Evolutionary conservation across 53 echinoderm and acorn worm genomes (phyloP).

Genomic region (Glandiceps talaboti): DNA sequence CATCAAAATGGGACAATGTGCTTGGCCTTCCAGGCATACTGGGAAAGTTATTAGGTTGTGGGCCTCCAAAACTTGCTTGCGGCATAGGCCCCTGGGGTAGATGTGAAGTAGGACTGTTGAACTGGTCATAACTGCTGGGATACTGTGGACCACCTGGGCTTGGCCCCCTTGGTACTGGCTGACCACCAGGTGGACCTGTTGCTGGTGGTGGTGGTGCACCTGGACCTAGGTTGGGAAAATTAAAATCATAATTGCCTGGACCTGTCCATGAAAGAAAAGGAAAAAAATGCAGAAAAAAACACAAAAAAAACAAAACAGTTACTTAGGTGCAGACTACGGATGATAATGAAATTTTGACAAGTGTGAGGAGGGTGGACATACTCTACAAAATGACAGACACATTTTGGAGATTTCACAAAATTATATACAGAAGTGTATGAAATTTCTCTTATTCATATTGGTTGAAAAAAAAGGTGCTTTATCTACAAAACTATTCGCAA

Average conservation of each 20-base stretch:
- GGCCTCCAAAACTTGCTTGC: constrained; percentile 17
- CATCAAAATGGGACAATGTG: constrained; percentile 50
- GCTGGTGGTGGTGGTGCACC: neutral
- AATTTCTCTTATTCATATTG: no score
- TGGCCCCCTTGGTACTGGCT: constrained; percentile 10
- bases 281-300: neutral
- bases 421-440: no score
- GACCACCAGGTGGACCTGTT: neutral
- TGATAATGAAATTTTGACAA: no score
- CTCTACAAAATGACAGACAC: no score
- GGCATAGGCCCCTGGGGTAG: constrained; percentile 11
- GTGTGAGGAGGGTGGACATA: no score
- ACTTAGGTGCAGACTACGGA: neutral
- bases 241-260: constrained; percentile 2
- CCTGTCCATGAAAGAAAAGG: constrained; percentile 17
- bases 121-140: constrained; percentile 33
- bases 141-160: constrained; percentile 32
- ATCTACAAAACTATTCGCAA: no score
- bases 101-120: neutral
- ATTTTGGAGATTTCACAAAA: no score
- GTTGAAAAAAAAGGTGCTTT: no score
- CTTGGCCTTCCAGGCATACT: constrained; percentile 17
- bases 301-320: neutral
- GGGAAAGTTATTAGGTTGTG: neutral
- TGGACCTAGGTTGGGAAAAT: neutral